These are phyloP conservation scores for Trinectes maculatus DNA, from an alignment of 2,113 vertebrate species.

Conservation along the genomic window DNA sequence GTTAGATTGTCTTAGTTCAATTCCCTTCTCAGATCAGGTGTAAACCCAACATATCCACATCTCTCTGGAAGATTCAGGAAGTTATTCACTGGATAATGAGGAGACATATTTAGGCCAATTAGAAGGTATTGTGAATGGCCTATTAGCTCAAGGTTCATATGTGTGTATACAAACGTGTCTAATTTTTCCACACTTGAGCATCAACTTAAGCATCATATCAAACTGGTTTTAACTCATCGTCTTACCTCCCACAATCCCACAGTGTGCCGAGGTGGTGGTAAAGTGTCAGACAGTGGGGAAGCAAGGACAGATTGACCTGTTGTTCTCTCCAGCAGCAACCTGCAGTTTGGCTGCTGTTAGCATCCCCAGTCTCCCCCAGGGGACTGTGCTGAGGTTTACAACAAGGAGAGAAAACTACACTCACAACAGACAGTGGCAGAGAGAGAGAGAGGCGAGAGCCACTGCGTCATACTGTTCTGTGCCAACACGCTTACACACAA, in stretches of 20 bases:
- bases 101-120: slow-evolving; percentile 13
- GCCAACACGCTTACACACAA: slow-evolving; percentile 49
- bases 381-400: slow-evolving; percentile 51
- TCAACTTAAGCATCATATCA: too few relatives aligned
- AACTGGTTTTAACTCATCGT: too few relatives aligned
- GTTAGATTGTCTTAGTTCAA: too few relatives aligned
- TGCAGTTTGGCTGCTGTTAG: slow-evolving; percentile 54
- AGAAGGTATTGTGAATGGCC: background rate
- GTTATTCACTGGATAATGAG: background rate
- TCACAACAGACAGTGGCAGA: slow-evolving; percentile 18
- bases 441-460: slow-evolving; percentile 8
- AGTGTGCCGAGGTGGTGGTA: too few relatives aligned
- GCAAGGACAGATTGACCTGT: slow-evolving; percentile 47
- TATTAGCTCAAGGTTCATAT: background rate
- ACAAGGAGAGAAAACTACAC: slow-evolving; percentile 38
- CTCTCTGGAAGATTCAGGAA: too few relatives aligned
- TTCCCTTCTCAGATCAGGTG: background rate
- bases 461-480: slow-evolving; percentile 35
- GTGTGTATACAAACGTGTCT: too few relatives aligned
- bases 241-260: too few relatives aligned
- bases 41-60: background rate
- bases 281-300: background rate
- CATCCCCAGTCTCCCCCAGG: slow-evolving; percentile 16
- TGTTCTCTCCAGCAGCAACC: slow-evolving; percentile 44
- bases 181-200: background rate